Evolutionary conservation across 2,113 vertebrate genomes (phyloP).

Genomic region (Poicephalus gulielmi): DNA sequence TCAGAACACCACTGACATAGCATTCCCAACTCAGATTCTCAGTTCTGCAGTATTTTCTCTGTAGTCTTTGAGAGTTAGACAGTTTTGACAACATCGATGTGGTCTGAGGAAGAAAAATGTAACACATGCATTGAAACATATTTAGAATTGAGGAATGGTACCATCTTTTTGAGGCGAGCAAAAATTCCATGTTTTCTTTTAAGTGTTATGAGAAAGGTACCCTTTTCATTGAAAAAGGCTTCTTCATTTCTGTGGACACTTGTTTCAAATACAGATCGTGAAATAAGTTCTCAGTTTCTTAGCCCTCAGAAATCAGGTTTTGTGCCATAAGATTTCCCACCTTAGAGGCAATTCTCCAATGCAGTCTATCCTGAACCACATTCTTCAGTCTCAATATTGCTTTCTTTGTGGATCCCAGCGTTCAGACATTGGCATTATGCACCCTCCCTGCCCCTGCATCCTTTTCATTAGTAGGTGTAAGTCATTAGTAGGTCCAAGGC

Average conservation of each 20-base stretch:
- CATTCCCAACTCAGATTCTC: constrained; percentile 29
- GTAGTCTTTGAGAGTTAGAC: not conserved
- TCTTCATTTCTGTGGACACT: not conserved
- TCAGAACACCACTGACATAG: constrained; percentile 7
- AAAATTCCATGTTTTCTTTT: constrained; percentile 7
- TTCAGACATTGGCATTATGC: not conserved
- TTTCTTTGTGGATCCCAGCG: not conserved
- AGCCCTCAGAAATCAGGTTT: not conserved
- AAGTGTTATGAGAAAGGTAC: constrained; percentile 12
- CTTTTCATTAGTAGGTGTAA: not conserved
- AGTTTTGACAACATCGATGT: not conserved
- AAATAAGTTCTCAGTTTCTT: not conserved
- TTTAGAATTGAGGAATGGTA: not conserved
- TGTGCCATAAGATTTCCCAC: not conserved
- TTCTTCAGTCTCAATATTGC: not conserved
- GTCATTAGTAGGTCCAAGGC: not conserved
- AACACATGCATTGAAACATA: not conserved
- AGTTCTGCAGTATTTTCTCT: constrained; percentile 35
- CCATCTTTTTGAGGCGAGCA: not conserved
- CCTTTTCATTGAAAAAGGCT: constrained; percentile 26
- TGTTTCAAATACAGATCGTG: not conserved
- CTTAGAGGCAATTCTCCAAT: not conserved
- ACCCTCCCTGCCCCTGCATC: too few species aligned
- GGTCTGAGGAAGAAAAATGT: not conserved
- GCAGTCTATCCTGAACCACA: not conserved